phyloP scores from a whole-genome alignment of 2,888 invertebrate genomes.

The Muscina levida region DNA sequence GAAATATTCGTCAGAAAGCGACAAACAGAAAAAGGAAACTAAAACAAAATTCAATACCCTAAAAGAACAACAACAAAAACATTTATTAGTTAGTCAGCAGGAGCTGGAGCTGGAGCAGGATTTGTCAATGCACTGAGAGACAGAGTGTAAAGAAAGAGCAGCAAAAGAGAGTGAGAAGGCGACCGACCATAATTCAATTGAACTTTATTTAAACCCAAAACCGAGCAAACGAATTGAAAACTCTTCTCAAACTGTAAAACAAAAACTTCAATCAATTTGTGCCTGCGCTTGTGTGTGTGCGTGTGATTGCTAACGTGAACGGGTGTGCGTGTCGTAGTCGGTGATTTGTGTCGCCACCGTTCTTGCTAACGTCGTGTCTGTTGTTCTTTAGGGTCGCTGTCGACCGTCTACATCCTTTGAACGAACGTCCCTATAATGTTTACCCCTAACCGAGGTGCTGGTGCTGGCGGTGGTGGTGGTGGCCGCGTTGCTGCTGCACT shows the following conservation, averaged over 20 bases:
- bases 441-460: constrained; percentile 34
- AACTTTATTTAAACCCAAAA: constrained; percentile 6
- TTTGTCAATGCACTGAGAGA: too few species aligned
- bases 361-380: constrained; percentile 22
- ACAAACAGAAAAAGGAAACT: constrained; percentile 3
- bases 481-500: constrained; percentile 31
- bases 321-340: neutral
- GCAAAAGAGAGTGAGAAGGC: neutral
- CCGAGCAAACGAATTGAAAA: neutral
- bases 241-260: neutral
- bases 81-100: too few species aligned
- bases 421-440: constrained; percentile 43
- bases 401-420: neutral
- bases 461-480: constrained; percentile 34
- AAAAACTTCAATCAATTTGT: constrained; percentile 25
- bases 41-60: constrained; percentile 20
- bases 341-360: constrained; percentile 38
- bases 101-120: too few species aligned
- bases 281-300: constrained; percentile 7
- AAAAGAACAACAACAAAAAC: too few species aligned
- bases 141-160: too few species aligned
- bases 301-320: neutral
- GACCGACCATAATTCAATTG: constrained; percentile 19
- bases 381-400: neutral
- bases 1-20: neutral